These are phyloP conservation scores for Drosophila nigricruria DNA, from an alignment of 2,888 invertebrate species.

Conservation along the genomic window DNA sequence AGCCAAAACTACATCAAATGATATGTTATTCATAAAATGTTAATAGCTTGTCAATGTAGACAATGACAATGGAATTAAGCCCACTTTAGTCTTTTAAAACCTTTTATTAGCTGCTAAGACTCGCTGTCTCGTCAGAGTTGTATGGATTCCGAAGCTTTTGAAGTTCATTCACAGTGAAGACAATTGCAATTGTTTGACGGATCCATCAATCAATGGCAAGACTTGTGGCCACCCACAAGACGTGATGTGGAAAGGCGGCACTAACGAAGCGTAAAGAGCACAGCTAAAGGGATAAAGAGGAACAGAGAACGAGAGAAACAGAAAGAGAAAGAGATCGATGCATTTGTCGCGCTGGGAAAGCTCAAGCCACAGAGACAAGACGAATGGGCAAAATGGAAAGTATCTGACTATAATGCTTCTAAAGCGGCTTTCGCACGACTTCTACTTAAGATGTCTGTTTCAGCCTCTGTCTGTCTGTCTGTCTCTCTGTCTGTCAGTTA, in stretches of 20 bases:
- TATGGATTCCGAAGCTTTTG: slow-evolving; percentile 1
- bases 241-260: slow-evolving; percentile 27
- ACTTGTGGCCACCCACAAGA: slow-evolving; percentile 29
- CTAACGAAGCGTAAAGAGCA: slow-evolving; percentile 22
- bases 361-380: slow-evolving; percentile 1
- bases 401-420: slow-evolving; percentile 60
- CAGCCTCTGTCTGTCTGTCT: slow-evolving; percentile 9
- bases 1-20: not conserved
- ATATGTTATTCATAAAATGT: slow-evolving; percentile 3
- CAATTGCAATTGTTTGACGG: slow-evolving; percentile 17
- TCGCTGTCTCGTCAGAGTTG: not conserved
- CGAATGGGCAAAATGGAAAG: slow-evolving; percentile 62
- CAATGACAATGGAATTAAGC: not conserved
- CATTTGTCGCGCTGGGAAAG: slow-evolving; percentile 43
- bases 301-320: not conserved
- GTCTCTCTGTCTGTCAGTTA: slow-evolving; percentile 19
- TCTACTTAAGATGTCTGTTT: slow-evolving; percentile 13
- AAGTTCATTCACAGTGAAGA: slow-evolving; percentile 24
- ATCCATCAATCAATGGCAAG: slow-evolving; percentile 28
- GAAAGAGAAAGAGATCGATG: slow-evolving; percentile 16
- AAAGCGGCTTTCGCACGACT: slow-evolving; percentile 56
- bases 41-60: not conserved
- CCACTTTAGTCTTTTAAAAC: not conserved
- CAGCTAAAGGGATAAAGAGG: slow-evolving; percentile 10
- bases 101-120: not conserved